Conservation (phyloP, 2,113 vertebrate species). For the Thunnus thynnus region DNA sequence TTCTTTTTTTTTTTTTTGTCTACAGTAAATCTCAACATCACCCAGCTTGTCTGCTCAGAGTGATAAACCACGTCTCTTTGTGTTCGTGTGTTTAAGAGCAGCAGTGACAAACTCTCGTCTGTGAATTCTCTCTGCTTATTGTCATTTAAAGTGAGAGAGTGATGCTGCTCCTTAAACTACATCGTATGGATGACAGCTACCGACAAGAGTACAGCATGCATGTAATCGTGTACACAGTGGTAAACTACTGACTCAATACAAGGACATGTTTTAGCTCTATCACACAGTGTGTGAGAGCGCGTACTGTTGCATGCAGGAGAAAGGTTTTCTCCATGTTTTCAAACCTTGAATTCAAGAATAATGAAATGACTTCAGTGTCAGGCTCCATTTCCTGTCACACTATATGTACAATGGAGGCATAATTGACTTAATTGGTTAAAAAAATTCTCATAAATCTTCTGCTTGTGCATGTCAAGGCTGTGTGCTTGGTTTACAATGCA, state of each 20-base stretch:
- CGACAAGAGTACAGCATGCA: neutral
- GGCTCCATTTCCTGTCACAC: neutral
- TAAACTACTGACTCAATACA: neutral
- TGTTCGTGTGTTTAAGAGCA: neutral
- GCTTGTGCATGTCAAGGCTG: neutral
- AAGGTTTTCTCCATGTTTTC: neutral
- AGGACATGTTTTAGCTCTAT: constrained; percentile 14
- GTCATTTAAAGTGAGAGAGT: constrained; percentile 2
- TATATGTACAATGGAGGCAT: neutral
- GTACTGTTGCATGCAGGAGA: neutral
- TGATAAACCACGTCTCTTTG: constrained; percentile 3
- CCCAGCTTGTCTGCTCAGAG: constrained; percentile 17
- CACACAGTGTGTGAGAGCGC: neutral
- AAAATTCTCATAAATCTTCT: neutral
- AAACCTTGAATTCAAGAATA: neutral
- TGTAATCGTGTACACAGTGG: neutral
- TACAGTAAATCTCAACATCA: constrained; percentile 16
- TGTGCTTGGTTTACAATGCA: neutral
- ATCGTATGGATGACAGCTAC: neutral
- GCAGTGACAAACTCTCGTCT: neutral
- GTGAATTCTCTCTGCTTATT: constrained; percentile 10
- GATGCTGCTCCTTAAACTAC: constrained; percentile 8
- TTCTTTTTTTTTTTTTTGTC: neutral
- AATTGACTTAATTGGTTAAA: neutral
- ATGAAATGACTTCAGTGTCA: neutral